Base-by-base conservation (phyloP, 2,797 vertebrate species). In the Buphagus erythrorhynchus region DNA sequence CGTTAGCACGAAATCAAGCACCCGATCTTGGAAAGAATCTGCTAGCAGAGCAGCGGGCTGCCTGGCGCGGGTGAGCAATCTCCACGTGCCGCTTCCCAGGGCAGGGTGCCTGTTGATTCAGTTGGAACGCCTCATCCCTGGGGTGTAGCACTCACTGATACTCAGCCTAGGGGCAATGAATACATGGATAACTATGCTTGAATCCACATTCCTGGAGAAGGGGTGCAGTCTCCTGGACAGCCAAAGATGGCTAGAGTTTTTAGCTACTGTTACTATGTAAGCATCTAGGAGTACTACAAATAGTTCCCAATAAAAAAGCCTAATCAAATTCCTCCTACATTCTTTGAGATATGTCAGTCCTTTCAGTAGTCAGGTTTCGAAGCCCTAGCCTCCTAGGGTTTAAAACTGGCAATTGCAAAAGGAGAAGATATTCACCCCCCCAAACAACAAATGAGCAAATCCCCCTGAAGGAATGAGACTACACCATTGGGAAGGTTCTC, bases 231-330 rank as follows among this genome's bases (percentile, higher is more conserved):
- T 90, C 46, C 67, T 81, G 80, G 51, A 31, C 40, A 21, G 59
- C 80, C 88, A 86, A 95, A 95, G 76, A 86, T 66, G 67, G 90
- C 28, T 74, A 86, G 80, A 75, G 80, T 93, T 93, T 94, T 91
- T 96, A 95, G 80, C 79, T 96, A 88, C 90, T 88, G 90, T 91
- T 92, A 90, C 94, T 94, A 74, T 95, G 76, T 95, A 93, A 81
- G 83, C 86, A 81, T 86, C 46, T 51, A 57, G 24, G 62, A 75
- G 49, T 92, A 78, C 93, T 90, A 68, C 46, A 72, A 65, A 66
- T 75, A 82, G 46, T 84, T 87, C n/a, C 33, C 35, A 62, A 36
- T 51, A 61, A 77, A 76, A 80, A 73, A 79, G 1, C 6, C 40
- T 54, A 84, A 77, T 15, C 42, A 76, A 81, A 58, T 90, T 13